These are phyloP conservation scores for Drosophila glabriapex DNA, from an alignment of 2,888 invertebrate genomes.

Conservation along the genomic window DNA sequence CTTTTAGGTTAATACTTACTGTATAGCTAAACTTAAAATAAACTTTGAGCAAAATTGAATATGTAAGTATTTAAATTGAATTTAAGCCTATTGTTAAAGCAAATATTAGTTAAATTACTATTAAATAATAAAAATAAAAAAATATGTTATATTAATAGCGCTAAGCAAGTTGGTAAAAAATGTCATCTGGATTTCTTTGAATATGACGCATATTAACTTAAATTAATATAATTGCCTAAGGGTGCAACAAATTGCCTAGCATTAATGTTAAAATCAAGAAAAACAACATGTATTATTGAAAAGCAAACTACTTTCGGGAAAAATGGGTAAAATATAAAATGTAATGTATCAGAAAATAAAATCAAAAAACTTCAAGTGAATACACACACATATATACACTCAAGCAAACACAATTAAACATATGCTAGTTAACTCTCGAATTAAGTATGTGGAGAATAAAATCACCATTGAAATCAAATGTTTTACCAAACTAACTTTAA, in stretches of 20 bases:
- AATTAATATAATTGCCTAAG: conserved; percentile 34
- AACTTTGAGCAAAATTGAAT: conserved; percentile 21
- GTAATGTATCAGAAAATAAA: conserved; percentile 49
- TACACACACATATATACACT: conserved; percentile 14
- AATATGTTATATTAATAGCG: conserved; percentile 60
- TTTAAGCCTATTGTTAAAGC: conserved; percentile 69
- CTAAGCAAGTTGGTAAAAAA: conserved; percentile 54
- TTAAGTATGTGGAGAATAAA: conserved; percentile 51
- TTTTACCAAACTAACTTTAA: conserved; percentile 55
- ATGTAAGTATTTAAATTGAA: conserved; percentile 67
- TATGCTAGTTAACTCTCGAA: conserved; percentile 43
- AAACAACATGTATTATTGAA: conserved; percentile 68
- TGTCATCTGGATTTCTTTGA: conserved; percentile 75
- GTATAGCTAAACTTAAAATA: conserved; percentile 23
- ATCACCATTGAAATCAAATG: conserved; percentile 60
- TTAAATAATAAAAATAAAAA: conserved; percentile 23
- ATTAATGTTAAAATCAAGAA: conserved; percentile 22
- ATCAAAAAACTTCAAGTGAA: conserved; percentile 39
- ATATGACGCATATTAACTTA: conserved; percentile 52
- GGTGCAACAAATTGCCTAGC: conserved; percentile 42
- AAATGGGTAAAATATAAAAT: conserved; percentile 82
- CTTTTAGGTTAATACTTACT: conserved; percentile 36
- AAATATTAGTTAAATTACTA: conserved; percentile 53
- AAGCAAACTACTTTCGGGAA: conserved; percentile 82
- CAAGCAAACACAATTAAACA: conserved; percentile 22